A percentile compares a stretch with the other conserved stretches of the same genome.
Evolutionary conservation across 2,888 invertebrate species (phyloP).

Genomic region (Pyrocoelia pectoralis): DNA sequence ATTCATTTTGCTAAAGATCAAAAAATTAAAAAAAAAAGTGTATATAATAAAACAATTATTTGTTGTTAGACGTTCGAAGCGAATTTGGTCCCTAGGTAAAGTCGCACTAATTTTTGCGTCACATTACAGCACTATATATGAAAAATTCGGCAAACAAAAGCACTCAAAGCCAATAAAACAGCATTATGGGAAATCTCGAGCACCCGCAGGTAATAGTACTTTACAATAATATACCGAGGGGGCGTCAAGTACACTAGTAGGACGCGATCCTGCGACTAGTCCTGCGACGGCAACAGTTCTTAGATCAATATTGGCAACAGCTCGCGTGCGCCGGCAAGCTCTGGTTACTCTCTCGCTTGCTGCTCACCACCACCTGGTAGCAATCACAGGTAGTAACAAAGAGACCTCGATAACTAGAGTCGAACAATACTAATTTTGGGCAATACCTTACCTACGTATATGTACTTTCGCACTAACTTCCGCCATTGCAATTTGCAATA

Average conservation of each 20-base stretch:
- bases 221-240: conserved; percentile 36
- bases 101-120: conserved; percentile 26
- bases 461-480: no score
- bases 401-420: conserved; percentile 18
- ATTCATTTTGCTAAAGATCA: conserved; percentile 22
- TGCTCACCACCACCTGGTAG: conserved; percentile 38
- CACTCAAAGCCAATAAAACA: conserved; percentile 42
- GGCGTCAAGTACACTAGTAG: conserved; percentile 45
- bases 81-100: conserved; percentile 27
- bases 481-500: no score
- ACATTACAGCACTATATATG: conserved; percentile 27
- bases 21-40: background rate
- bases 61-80: background rate
- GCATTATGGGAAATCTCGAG: conserved; percentile 44
- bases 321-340: conserved; percentile 44
- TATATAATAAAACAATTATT: conserved; percentile 13
- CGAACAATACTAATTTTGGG: no score
- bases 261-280: conserved; percentile 55
- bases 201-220: conserved; percentile 40
- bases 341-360: conserved; percentile 38
- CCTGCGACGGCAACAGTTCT: conserved; percentile 50
- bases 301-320: conserved; percentile 57
- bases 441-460: no score
- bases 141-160: conserved; percentile 28
- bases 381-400: conserved; percentile 33